Evolutionary conservation across 2,113 vertebrate species (phyloP), one percentile per base, ranked within the genome.

Genomic region (Sisor rabdophorus): DNA sequence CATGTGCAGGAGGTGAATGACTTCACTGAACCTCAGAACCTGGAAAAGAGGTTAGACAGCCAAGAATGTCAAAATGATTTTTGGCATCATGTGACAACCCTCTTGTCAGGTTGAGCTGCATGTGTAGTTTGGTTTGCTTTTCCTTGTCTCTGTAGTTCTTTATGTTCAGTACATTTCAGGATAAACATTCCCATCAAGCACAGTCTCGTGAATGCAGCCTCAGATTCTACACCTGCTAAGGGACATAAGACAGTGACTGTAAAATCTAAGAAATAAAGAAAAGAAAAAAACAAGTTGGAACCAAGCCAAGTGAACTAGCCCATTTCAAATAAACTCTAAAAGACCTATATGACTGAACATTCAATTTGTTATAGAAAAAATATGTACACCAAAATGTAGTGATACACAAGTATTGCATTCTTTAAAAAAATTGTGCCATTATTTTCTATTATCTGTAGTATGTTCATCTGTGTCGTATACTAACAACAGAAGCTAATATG

Each of bases 61-160:
- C 78, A 79, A 70, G 73, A 36, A 36, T 36, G 72, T 77, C 70
- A 64, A 69, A 80, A 77, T 74, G 70, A 79, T 77, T 80, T 56
- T 77, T 80, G 77, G 69, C 58, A 56, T 32, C 26, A 32, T 79
- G 56, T 73, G 64, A 81, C 77, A 72, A 40, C 47, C 58, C 65
- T 70, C 36, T 61, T 28, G 20, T 63, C 55, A 63, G 73, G 78
- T 61, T 71, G 76, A 56, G 67, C 40, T 73, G 19, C 53, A 61
- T 28, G 59, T 52, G 63, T 44, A 75, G 48, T 50, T 47, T 22
- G 59, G 61, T 68, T 76, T 76, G 59, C 36, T 65, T 68, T 77
- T 56, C 48, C 47, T 22, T 70, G 26, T 72, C 59, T 69, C 59
- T 44, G 40, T 17, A 56, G 32, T 16, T 22, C 40, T 1, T 32